Base-by-base conservation (phyloP, 2,888 invertebrate species). In the Lepidonotus clava region DNA sequence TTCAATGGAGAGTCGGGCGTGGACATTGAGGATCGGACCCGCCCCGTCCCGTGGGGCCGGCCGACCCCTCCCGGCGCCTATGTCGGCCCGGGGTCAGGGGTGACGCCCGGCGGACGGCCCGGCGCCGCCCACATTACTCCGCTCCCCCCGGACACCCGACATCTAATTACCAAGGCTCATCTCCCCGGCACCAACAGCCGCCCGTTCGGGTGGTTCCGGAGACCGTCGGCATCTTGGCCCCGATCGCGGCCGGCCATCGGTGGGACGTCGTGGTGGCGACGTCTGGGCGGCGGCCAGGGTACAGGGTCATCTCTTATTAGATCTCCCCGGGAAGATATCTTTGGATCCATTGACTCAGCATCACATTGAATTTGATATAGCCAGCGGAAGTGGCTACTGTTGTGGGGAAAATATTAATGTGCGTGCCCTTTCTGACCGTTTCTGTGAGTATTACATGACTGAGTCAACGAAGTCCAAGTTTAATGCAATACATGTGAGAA, bases 161-260 rank as follows among this genome's bases (percentile, higher is more conserved):
- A 61, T 61, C 28, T 61, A 61, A 61, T 61, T 61, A 61, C 14
- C 61, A 24, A 61, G 28, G 11, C 28, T 2, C 61, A 61, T 61
- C 61, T 61, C 28, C 28, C 61, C 61, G 61, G 61, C 5, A 28
- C n/a, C n/a, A n/a, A n/a, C n/a, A n/a, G n/a, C 61, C 61, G 28
- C 28, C 61, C 61, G 2, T n/a, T n/a, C n/a, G n/a, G n/a, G 61
- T 18, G 2, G 61, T 61, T 32, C 61, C 21, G 28, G 61, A 28
- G 24, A 61, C 28, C 53, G 61, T n/a, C 61, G 61, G 28, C 28
- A 61, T 61, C 61, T 11, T 32, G 61, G 28, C 61, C 5, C 21
- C 28, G 61, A 61, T 61, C 61, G 61, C 61, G 61, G 28, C 61
- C n/a, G n/a, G n/a, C n/a, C n/a, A n/a, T n/a, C n/a, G n/a, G n/a